Conservation (phyloP, 2,797 vertebrate species). For the Eutrigla gurnardus region DNA sequence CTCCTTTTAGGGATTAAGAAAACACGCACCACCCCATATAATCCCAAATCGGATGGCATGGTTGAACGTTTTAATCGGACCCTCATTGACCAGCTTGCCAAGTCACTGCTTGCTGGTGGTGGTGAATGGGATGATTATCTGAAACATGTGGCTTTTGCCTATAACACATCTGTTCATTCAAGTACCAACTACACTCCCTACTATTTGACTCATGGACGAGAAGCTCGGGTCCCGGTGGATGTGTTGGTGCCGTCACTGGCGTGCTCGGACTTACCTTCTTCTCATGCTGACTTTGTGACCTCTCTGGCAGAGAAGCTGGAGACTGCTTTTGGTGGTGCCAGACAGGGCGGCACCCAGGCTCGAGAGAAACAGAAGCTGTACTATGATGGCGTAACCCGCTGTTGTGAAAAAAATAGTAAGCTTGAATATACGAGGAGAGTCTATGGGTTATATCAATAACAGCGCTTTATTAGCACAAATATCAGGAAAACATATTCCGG, state of each 20-base stretch:
- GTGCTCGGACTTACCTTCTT: neutral
- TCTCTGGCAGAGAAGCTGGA: neutral
- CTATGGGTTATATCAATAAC: too few species aligned
- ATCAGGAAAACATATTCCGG: too few species aligned
- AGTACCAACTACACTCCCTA: neutral
- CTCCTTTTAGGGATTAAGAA: conserved; percentile 40
- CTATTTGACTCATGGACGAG: neutral
- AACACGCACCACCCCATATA: conserved; percentile 35
- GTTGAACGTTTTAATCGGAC: conserved; percentile 29
- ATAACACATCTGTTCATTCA: neutral
- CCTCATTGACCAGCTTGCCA: conserved; percentile 40
- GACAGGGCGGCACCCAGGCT: neutral
- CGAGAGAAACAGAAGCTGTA: neutral
- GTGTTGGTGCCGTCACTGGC: neutral
- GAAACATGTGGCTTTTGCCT: conserved; percentile 23
- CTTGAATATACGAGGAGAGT: too few species aligned
- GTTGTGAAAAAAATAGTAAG: too few species aligned
- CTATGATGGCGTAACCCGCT: neutral
- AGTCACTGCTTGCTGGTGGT: conserved; percentile 5
- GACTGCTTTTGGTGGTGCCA: neutral
- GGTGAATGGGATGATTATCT: conserved; percentile 28
- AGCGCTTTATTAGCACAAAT: too few species aligned
- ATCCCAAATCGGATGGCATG: conserved; percentile 37
- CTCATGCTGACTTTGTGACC: neutral
- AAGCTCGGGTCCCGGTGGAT: neutral